phyloP scores from a whole-genome alignment of 1,140 invertebrate genomes.

The Conus ventricosus region DNA sequence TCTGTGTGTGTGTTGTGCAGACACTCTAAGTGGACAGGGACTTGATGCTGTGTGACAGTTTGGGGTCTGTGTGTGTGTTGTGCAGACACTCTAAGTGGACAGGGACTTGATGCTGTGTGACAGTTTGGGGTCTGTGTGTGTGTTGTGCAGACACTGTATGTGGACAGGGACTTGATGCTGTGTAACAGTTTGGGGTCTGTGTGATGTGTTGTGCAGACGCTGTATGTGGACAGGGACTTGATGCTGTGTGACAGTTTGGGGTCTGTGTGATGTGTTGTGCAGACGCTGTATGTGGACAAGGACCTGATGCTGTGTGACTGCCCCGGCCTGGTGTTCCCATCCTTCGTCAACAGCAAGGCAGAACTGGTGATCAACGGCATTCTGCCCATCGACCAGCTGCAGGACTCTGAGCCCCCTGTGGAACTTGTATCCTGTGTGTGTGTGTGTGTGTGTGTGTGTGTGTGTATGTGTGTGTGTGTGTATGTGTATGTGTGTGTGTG shows the following conservation, averaged over 20 bases:
- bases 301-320: slow-evolving; percentile 96
- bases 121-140: no score
- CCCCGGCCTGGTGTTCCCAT: slow-evolving; percentile 98
- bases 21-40: slow-evolving; percentile 88
- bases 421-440: slow-evolving; percentile 61
- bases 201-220: slow-evolving; percentile 82
- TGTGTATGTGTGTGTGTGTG: no score
- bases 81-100: slow-evolving; percentile 88
- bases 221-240: slow-evolving; percentile 87
- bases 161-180: slow-evolving; percentile 88
- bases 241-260: slow-evolving; percentile 96
- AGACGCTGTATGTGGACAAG: slow-evolving; percentile 89
- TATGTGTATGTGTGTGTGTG: not conserved
- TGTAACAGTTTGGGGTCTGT: no score
- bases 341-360: slow-evolving; percentile 92
- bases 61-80: no score
- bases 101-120: slow-evolving; percentile 92
- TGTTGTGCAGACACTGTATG: slow-evolving; percentile 83
- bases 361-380: slow-evolving; percentile 98
- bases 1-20: slow-evolving; percentile 78
- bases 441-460: no score
- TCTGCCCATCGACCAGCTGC: slow-evolving; percentile 95
- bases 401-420: slow-evolving; percentile 86
- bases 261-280: no score
- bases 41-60: slow-evolving; percentile 93